phyloP scores from a whole-genome alignment of 2,888 invertebrate species.

The Scaptomyza reducta region DNA sequence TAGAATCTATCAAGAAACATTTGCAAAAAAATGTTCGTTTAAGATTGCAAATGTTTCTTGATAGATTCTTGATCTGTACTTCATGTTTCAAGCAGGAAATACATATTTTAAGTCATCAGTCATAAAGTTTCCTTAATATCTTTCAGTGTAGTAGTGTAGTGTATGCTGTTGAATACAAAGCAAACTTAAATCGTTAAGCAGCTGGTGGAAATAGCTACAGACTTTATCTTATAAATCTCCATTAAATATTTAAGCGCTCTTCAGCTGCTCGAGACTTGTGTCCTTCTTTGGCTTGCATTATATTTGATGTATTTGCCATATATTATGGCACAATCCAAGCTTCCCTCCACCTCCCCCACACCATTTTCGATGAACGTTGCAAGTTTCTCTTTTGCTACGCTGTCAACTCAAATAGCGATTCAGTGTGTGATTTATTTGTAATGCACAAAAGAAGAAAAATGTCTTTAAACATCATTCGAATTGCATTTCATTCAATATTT shows the following conservation, averaged over 20 bases:
- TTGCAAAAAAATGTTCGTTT: too few relatives aligned
- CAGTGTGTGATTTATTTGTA: conserved; percentile 52
- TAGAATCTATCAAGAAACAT: too few relatives aligned
- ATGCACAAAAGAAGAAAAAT: conserved; percentile 21
- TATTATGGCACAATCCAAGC: conserved; percentile 21
- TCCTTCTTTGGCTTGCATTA: conserved; percentile 48
- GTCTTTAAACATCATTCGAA: conserved; percentile 32
- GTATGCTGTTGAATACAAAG: conserved; percentile 1
- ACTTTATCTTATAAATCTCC: conserved; percentile 8
- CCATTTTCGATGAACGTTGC: background rate
- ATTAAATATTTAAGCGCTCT: conserved; percentile 21
- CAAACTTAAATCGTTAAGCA: conserved; percentile 11
- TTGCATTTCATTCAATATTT: conserved; percentile 51
- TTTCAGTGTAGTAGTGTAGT: background rate
- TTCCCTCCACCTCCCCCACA: too few relatives aligned
- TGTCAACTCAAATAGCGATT: conserved; percentile 34
- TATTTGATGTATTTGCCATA: conserved; percentile 55
- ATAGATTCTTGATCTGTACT: background rate
- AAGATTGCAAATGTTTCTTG: background rate
- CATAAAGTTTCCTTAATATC: too few relatives aligned
- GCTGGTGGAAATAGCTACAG: background rate
- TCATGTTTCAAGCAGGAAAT: too few relatives aligned
- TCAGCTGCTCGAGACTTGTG: conserved; percentile 20
- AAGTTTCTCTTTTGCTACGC: conserved; percentile 1
- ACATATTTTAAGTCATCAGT: too few relatives aligned